Conservation (phyloP, 2,797 vertebrate genomes). For the Alauda arvensis region DNA sequence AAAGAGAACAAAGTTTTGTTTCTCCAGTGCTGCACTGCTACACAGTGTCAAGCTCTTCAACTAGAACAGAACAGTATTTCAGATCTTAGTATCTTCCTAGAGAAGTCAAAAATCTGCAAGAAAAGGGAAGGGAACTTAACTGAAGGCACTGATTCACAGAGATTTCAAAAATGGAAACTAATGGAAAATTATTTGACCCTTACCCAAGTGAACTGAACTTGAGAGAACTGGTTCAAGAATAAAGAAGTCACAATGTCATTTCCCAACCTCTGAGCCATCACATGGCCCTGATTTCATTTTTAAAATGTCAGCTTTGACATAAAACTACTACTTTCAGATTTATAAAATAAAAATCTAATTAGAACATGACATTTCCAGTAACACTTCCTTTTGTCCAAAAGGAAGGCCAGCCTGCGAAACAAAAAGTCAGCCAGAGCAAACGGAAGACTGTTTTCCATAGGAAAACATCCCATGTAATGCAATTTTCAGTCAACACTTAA, state of each 20-base stretch:
- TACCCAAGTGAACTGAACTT: conserved; percentile 27
- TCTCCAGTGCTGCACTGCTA: background rate
- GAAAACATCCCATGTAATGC: background rate
- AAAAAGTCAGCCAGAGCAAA: background rate
- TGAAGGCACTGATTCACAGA: conserved; percentile 13
- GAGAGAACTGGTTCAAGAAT: background rate
- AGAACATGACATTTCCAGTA: conserved; percentile 27
- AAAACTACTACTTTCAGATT: conserved; percentile 51
- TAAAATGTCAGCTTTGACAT: conserved; percentile 61
- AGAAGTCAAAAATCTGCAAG: background rate
- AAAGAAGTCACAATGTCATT: conserved; percentile 24
- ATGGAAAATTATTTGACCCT: conserved; percentile 51
- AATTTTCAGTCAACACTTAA: background rate
- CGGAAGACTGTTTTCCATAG: background rate
- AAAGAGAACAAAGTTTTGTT: background rate
- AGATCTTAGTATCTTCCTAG: background rate
- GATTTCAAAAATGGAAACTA: conserved; percentile 47
- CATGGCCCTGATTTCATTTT: background rate
- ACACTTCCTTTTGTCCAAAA: conserved; percentile 25
- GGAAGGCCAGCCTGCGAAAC: background rate
- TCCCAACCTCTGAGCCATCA: conserved; percentile 19
- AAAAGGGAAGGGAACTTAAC: background rate
- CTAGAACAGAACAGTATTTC: background rate
- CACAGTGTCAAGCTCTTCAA: background rate
- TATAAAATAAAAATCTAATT: conserved; percentile 51